Evolutionary conservation across 2,888 invertebrate genomes (phyloP), one percentile per base, ranked within the genome.

Genomic region (Pachymerium ferrugineum): DNA sequence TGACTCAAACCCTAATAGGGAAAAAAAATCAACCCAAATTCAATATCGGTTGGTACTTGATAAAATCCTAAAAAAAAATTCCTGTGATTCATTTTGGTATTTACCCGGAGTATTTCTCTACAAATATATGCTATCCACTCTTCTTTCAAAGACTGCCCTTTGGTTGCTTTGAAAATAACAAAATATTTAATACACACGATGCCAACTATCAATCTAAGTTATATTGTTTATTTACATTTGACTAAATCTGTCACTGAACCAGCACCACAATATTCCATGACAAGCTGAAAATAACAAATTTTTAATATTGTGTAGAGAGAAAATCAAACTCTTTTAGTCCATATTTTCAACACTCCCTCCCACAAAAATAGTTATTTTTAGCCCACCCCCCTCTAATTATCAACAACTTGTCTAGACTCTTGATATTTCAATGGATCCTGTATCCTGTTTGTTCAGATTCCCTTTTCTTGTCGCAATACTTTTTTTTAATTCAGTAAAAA

Each of bases 91-190:
- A 54, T 25, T 33, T 14, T 1, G 19, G 31, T 30, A 70, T 31
- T 77, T 78, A 85, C 85, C 80, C 85, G 79, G 70, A 86, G 80
- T 73, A 89, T 99, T 93, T 83, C 99, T 75, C 86, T 88, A 83
- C 97, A 97, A 79, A 99, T 96, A 84, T 99, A 99, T 74, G 99
- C 97, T 83, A 99, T 99, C 98, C 99, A 99, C 85, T 99, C 99
- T 85, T 99, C 99, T 85, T 97, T 98, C 79, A 99, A 86, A 78
- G 93, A 93, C 83, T 95, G 96, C 73, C 97, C 97, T 86, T 99
- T 98, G 77, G 97, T 98, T 77, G 97, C 85, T 85, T 80, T 54
- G 78, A 78, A 16, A 74, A 75, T 67, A n/a, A n/a, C n/a, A 75
- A 54, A 68, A 69, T n/a, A 38, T 19, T 70, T 5, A 19, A 35